phyloP scores from a whole-genome alignment of 2,797 vertebrate genomes.

The Hozukius guyotensis region DNA sequence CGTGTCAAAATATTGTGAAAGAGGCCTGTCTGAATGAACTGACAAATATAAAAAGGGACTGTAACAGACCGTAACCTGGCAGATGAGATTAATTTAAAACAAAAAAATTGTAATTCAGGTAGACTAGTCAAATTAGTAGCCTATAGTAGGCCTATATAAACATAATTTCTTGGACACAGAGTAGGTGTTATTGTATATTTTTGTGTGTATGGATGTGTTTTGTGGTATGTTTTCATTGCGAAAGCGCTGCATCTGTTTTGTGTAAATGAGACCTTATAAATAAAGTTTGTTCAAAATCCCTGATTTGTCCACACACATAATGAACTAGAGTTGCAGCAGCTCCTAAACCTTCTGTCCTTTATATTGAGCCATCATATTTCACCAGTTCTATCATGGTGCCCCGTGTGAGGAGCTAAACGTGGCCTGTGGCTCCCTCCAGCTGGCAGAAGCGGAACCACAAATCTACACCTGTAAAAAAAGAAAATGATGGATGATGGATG shows the following conservation, averaged over 20 bases:
- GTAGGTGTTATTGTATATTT: neutral
- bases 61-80: neutral
- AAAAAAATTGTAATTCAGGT: neutral
- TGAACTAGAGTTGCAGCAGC: neutral
- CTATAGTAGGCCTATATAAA: neutral
- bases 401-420: neutral
- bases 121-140: too few species aligned
- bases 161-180: neutral
- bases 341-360: neutral
- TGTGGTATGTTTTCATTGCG: neutral
- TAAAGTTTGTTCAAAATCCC: neutral
- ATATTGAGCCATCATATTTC: neutral
- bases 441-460: neutral
- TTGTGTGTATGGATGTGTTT: neutral
- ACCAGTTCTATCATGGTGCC: neutral
- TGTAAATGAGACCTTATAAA: neutral
- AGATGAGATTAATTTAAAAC: neutral
- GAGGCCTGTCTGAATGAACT: neutral
- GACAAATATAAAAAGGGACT: neutral
- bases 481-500: neutral
- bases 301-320: neutral
- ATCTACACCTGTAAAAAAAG: neutral
- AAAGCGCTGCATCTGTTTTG: neutral
- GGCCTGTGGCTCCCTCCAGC: conserved; percentile 60
- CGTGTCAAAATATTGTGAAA: too few species aligned